Conservation (phyloP, 2,113 vertebrate genomes). For the Misgurnus anguillicaudatus region DNA sequence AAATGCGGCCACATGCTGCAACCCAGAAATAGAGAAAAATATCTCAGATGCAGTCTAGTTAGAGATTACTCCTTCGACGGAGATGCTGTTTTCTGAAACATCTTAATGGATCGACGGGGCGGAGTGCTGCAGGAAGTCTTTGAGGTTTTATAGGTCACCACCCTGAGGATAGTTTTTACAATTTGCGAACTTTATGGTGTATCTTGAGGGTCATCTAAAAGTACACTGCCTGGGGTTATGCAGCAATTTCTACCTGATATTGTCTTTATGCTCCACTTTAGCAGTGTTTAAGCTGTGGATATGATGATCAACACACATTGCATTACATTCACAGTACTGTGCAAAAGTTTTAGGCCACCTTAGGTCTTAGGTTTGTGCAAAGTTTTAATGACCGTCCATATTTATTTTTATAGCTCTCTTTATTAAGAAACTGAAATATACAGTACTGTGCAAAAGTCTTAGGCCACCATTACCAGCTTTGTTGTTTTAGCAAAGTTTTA, state of each 20-base stretch:
- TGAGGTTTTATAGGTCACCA: conserved; percentile 42
- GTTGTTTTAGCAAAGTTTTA: no score
- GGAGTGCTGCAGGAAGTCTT: conserved; percentile 2
- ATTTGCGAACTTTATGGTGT: conserved; percentile 27
- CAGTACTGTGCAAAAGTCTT: no score
- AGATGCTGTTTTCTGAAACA: conserved; percentile 5
- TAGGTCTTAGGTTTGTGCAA: no score
- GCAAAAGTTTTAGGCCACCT: no score
- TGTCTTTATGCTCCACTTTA: not conserved
- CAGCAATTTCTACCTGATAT: not conserved
- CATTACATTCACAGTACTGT: no score
- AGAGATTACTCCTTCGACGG: not conserved
- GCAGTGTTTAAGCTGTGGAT: not conserved
- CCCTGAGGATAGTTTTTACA: conserved; percentile 39
- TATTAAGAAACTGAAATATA: no score
- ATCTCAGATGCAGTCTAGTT: conserved; percentile 37
- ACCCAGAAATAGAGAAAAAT: conserved; percentile 34
- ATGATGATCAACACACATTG: not conserved
- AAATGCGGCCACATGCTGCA: conserved; percentile 28
- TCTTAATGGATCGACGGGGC: conserved; percentile 26
- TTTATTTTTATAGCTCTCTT: no score
- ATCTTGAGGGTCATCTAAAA: conserved; percentile 1
- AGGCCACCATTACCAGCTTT: no score
- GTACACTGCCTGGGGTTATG: not conserved
- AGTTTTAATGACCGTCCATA: no score